Percentiles rank a stretch among this genome's conserved stretches.
Conservation (phyloP, 2,888 invertebrate genomes). For the Baccha elongata region DNA sequence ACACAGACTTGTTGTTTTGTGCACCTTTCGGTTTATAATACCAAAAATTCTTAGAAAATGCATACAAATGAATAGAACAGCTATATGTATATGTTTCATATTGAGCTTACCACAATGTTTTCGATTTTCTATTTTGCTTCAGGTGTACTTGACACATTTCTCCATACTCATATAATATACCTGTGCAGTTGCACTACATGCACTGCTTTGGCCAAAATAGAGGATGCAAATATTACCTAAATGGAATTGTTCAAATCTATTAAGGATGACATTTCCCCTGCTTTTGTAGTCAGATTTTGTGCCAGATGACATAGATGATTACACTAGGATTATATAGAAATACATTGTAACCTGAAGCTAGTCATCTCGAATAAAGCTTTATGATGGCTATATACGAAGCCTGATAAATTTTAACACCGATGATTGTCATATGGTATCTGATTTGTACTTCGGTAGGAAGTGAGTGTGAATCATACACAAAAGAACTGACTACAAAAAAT, state of each 20-base stretch:
- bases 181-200: too few species aligned
- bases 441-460: too few species aligned
- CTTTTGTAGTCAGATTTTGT: not conserved
- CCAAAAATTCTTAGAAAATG: conserved; percentile 8
- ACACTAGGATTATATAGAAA: conserved; percentile 45
- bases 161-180: too few species aligned
- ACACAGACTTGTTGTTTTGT: conserved; percentile 21
- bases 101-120: conserved; percentile 16
- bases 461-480: too few species aligned
- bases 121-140: conserved; percentile 16
- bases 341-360: too few species aligned
- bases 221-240: conserved; percentile 4
- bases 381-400: too few species aligned
- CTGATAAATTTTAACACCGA: too few species aligned
- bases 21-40: conserved; percentile 40
- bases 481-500: too few species aligned
- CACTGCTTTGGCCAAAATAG: not conserved
- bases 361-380: too few species aligned
- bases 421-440: too few species aligned
- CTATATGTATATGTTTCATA: not conserved
- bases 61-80: not conserved
- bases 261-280: conserved; percentile 26
- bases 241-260: conserved; percentile 51
- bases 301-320: conserved; percentile 35
- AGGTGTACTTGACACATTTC: too few species aligned